These are phyloP conservation scores for Blastobasis lacticolella DNA, from an alignment of 2,888 invertebrate genomes.

Conservation along the genomic window DNA sequence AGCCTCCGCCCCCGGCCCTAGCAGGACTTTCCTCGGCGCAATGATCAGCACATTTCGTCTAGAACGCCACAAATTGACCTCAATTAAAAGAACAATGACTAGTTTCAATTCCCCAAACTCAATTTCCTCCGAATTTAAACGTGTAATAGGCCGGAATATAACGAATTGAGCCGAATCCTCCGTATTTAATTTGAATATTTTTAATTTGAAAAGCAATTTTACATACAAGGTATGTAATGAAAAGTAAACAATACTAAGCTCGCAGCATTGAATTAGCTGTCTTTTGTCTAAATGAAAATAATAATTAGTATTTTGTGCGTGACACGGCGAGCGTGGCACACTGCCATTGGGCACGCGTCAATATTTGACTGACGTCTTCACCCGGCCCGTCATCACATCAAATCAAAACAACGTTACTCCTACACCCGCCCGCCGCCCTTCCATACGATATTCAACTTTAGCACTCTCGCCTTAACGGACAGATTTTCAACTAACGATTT, in stretches of 20 bases:
- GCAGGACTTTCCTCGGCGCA: constrained; percentile 26
- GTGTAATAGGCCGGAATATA: constrained; percentile 59
- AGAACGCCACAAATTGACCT: constrained; percentile 69
- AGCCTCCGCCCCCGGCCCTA: not conserved
- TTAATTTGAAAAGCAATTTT: no score
- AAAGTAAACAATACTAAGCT: no score
- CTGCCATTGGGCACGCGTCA: constrained; percentile 63
- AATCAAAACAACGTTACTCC: constrained; percentile 34
- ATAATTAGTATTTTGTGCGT: constrained; percentile 54
- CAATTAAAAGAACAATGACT: constrained; percentile 73
- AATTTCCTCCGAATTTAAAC: constrained; percentile 62
- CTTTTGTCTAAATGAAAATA: constrained; percentile 37
- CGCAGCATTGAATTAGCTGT: not conserved
- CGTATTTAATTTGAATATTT: no score
- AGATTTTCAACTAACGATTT: constrained; percentile 5
- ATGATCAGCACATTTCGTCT: constrained; percentile 67
- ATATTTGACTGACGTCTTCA: constrained; percentile 65
- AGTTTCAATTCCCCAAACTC: constrained; percentile 71
- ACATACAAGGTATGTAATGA: no score
- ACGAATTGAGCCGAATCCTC: constrained; percentile 14
- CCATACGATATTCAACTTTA: constrained; percentile 29
- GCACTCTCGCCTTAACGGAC: constrained; percentile 16
- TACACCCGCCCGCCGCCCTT: not conserved
- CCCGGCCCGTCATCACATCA: constrained; percentile 61
- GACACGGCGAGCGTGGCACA: constrained; percentile 36